Percentiles rank a stretch among this genome's conserved stretches.
Evolutionary conservation across 2,113 vertebrate species (phyloP).

Genomic region (Embiotoca jacksoni): DNA sequence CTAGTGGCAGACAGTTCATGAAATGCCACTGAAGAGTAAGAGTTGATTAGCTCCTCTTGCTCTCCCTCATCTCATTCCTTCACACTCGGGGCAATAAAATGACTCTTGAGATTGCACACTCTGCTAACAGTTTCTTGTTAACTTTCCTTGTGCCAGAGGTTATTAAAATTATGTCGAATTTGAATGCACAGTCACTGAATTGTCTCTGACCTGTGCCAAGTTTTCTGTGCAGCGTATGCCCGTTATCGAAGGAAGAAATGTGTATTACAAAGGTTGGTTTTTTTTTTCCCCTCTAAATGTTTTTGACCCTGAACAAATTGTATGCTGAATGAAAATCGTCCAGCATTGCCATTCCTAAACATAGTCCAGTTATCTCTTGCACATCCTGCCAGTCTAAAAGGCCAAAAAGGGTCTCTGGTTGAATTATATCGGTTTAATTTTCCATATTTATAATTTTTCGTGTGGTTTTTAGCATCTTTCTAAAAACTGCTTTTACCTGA

Average conservation of each 20-base stretch:
- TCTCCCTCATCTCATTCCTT: conserved; percentile 57
- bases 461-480: not conserved
- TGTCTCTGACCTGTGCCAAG: conserved; percentile 7
- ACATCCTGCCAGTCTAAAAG: not conserved
- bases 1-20: conserved; percentile 59
- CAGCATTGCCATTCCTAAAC: no score
- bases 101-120: conserved; percentile 49
- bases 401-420: not conserved
- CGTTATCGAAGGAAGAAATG: conserved; percentile 18
- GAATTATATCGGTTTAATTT: not conserved
- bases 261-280: not conserved
- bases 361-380: not conserved
- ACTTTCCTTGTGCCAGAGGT: conserved; percentile 63
- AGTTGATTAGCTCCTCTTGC: conserved; percentile 69
- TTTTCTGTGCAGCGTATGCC: conserved; percentile 7
- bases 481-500: not conserved
- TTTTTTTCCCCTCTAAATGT: conserved; percentile 3
- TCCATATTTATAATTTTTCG: not conserved
- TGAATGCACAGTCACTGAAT: conserved; percentile 28
- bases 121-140: conserved; percentile 59
- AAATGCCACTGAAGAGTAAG: conserved; percentile 61
- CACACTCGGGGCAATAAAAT: conserved; percentile 53
- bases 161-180: conserved; percentile 54
- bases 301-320: conserved; percentile 13
- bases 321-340: not conserved